These are phyloP conservation scores for Poicephalus meyeri DNA, from an alignment of 2,113 vertebrate genomes.

Conservation along the genomic window DNA sequence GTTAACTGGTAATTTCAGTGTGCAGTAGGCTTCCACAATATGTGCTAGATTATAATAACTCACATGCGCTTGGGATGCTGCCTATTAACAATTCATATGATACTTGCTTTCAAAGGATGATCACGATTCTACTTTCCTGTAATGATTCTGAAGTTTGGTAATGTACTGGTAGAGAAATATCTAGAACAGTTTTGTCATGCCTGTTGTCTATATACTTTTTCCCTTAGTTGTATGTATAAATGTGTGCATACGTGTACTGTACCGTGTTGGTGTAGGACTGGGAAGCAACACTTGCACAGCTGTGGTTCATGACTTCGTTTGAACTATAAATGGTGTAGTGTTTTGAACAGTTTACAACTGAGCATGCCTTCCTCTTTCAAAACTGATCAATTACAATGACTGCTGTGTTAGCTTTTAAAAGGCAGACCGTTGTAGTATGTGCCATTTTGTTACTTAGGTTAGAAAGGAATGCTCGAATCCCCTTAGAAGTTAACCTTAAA, in stretches of 20 bases:
- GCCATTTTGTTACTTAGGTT: conserved; percentile 8
- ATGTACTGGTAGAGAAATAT: background rate
- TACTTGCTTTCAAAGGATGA: conserved; percentile 48
- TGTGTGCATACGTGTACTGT: background rate
- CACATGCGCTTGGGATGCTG: background rate
- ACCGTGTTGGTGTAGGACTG: background rate
- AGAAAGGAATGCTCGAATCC: background rate
- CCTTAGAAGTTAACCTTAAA: conserved; percentile 51
- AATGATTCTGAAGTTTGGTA: conserved; percentile 22
- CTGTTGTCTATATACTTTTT: background rate
- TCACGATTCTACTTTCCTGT: background rate
- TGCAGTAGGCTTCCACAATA: conserved; percentile 16
- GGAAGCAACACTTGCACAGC: background rate
- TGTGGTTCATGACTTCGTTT: background rate
- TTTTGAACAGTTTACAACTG: background rate
- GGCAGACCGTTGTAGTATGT: background rate
- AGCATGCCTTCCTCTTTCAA: background rate
- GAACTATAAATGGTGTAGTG: background rate
- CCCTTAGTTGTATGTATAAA: background rate
- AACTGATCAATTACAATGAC: background rate
- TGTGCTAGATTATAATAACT: conserved; percentile 19
- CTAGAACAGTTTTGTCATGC: background rate
- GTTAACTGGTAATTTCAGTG: conserved; percentile 48
- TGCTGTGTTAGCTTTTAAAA: background rate
- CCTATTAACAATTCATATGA: conserved; percentile 29